Conservation (phyloP, 2,113 vertebrate genomes). For the Paradoxurus hermaphroditus region DNA sequence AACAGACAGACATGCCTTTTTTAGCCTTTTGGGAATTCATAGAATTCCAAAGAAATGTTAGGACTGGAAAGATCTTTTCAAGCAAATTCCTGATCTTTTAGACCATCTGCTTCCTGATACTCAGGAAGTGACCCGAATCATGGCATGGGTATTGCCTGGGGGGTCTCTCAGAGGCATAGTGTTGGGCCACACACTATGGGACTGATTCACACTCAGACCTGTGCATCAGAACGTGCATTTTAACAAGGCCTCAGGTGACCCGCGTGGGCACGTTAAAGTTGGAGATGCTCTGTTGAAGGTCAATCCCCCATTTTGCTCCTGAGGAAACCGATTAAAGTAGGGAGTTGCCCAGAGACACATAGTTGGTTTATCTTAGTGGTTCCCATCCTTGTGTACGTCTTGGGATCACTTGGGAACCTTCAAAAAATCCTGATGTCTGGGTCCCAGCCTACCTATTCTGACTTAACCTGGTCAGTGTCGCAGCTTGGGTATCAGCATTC, state of each 20-base stretch:
- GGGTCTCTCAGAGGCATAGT: background rate
- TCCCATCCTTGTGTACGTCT: background rate
- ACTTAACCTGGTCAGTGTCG: background rate
- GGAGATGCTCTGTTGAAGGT: background rate
- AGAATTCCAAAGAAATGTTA: background rate
- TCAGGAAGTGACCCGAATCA: background rate
- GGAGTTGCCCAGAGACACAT: background rate
- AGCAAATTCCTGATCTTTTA: background rate
- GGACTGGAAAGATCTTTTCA: background rate
- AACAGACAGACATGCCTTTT: background rate
- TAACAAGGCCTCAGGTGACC: background rate
- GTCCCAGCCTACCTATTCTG: background rate
- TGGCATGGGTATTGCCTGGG: background rate
- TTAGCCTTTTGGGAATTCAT: background rate
- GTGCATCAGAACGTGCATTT: background rate
- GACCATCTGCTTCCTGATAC: background rate
- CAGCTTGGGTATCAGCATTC: background rate
- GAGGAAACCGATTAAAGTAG: background rate
- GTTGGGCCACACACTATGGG: too few relatives aligned
- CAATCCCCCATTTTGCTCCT: background rate
- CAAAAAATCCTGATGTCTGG: background rate
- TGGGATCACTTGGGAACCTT: background rate
- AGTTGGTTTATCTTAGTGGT: background rate
- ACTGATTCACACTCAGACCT: background rate
- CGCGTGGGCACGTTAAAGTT: accelerated